phyloP scores from a whole-genome alignment of 2,888 invertebrate genomes.

The Penaeus monodon region DNA sequence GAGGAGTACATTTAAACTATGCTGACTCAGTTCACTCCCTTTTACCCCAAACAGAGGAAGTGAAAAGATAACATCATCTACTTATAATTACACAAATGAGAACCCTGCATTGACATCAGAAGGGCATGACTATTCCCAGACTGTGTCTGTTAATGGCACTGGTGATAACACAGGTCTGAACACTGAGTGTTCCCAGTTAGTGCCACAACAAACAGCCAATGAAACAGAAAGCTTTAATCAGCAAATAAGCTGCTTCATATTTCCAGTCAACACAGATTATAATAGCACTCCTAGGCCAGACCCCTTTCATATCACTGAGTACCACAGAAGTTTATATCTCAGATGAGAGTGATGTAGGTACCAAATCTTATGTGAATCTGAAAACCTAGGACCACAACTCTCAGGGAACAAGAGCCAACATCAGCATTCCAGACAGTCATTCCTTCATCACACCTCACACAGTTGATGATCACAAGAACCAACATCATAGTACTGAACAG shows the following conservation, averaged over 20 bases:
- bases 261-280: not conserved
- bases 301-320: too few species aligned
- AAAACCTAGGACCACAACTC: not conserved
- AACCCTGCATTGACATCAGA: too few species aligned
- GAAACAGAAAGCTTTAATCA: not conserved
- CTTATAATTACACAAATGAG: not conserved
- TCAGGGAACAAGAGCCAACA: not conserved
- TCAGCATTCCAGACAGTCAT: not conserved
- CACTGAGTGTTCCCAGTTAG: not conserved
- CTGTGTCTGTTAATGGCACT: not conserved
- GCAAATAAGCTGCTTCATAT: not conserved
- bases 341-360: conserved; percentile 1
- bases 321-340: too few species aligned
- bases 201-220: not conserved
- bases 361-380: not conserved
- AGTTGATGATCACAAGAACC: not conserved
- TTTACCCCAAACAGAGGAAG: not conserved
- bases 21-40: too few species aligned
- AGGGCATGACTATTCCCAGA: too few species aligned
- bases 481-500: not conserved
- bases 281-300: not conserved
- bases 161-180: not conserved
- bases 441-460: not conserved
- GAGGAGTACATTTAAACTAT: too few species aligned
- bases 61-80: not conserved